Base-by-base conservation (phyloP, 2,888 invertebrate genomes). In the Molanna angustata region DNA sequence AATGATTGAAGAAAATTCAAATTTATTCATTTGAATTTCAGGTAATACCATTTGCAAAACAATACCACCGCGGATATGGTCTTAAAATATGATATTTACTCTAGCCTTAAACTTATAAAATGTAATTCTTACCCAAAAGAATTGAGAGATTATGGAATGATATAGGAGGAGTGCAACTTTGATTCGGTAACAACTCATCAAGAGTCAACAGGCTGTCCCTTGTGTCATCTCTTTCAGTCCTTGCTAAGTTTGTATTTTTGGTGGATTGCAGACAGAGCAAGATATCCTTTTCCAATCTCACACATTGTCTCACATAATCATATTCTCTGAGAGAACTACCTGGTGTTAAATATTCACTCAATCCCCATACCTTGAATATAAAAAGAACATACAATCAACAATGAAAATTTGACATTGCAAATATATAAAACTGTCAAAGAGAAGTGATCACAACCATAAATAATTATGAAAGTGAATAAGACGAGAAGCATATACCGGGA, bases 251-350 rank as follows among this genome's bases (percentile, higher is more conserved):
- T 49, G 83, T 80, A 59, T 84, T 80, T 22, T 78, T 76, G 61
- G 88, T 87, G 33, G 83, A 79, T 56, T 82, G 80, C 1, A 86
- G 67, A 45, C 80, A 84, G 56, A 90, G 68, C 31, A 82, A 76
- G 2, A 94, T 89, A 70, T 95, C 95, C 66, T 88, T 85, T 67
- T 96, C 95, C 64, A 95, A 72, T 65, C 96, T 94, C 52, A 95
- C 87, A 68, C 96, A 95, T 64, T 88, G 87, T 64, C 96, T 93
- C 49, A 96, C 88, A 67, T 95, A 95, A 68, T 94, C 93, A 69
- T 95, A 91, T 67, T 94, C 93, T 56, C 88, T 86, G 22, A 97
- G 79, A 9, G 83, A 81, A 27, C 91, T 90, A 47, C 90, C 88
- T 11, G 90, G 85, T 0, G 88, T 85, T 27, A 97, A 72, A 74